Base-by-base conservation (phyloP, 2,888 invertebrate genomes). In the Leptinotarsa rubiginosa region DNA sequence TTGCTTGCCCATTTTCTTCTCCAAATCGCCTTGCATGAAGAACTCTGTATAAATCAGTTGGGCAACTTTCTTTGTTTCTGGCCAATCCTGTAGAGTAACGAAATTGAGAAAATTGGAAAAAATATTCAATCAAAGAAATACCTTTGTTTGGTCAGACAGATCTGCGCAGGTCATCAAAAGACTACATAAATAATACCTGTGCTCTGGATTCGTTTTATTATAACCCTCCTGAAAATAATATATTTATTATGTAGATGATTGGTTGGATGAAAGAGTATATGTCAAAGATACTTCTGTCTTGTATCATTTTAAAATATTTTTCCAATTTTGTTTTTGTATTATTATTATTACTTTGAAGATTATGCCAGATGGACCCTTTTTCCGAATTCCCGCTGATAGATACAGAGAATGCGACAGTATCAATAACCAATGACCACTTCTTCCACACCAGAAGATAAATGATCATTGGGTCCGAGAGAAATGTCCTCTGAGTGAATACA, bases 121-220 rank as follows among this genome's bases (percentile, higher is more conserved):
- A 25, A 56, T n/a, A 52, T 65, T 74, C 12, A 65, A 56, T n/a
- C 16, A 70, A 18, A 68, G 7, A 50, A 65, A 89, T 79, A 91
- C 91, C 86, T 96, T 96, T 41, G 95, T 93, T 88, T 96, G 95
- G 87, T 97, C 96, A 66, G 94, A 93, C 47, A 97, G 90, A 87
- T 97, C 96, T 15, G 94, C 93, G 16, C 93, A 93, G n/a, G 95
- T 96, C 93, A 97, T 96, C 75, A 96, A 87, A 76, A 96, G 87
- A 70, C 92, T 91, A 69, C 92, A 90, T 65, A 96, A 87, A 80
- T 94, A 90, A 78, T 90, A 89, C 72, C 89, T 90, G 81, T 93
- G 91, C 22, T 90, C 88, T 0, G 88, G 70, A 65, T 80, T 82
- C 20, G 77, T 78, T 70, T 78, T 82, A 69, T 84, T 73, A 70